Percentiles rank a stretch among this genome's conserved stretches.
phyloP scores from a whole-genome alignment of 1,140 invertebrate genomes.

The Lucilia sericata region DNA sequence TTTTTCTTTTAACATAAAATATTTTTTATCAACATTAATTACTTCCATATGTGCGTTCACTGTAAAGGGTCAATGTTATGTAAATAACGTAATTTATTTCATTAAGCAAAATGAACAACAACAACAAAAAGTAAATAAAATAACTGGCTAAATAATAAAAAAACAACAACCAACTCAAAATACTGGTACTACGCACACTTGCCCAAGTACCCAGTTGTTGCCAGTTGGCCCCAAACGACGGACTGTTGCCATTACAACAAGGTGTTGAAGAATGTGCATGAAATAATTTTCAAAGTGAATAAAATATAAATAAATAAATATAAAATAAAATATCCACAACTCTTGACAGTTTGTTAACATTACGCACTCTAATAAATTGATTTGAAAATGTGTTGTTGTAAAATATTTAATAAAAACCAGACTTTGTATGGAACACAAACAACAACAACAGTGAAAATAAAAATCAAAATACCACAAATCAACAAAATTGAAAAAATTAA shows the following conservation, averaged over 20 bases:
- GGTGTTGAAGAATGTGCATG: slow-evolving; percentile 25
- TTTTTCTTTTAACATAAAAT: not conserved
- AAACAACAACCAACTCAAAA: not conserved
- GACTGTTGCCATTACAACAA: not conserved
- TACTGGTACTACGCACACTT: not conserved
- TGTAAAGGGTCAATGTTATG: slow-evolving; percentile 37
- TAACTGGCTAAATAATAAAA: not conserved
- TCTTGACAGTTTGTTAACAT: slow-evolving; percentile 30
- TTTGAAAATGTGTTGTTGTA: not conserved
- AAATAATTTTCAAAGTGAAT: not conserved
- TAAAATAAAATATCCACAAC: not conserved
- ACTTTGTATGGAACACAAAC: not conserved
- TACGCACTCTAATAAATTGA: slow-evolving; percentile 32
- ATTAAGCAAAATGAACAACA: not conserved
- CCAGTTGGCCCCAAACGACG: not conserved
- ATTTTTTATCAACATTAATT: not conserved
- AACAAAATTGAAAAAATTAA: not conserved
- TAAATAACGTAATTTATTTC: slow-evolving; percentile 19
- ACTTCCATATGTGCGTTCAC: not conserved
- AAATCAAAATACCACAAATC: not conserved
- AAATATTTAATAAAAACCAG: not conserved
- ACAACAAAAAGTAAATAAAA: not conserved
- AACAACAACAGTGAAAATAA: not conserved
- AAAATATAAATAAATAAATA: too few species aligned
- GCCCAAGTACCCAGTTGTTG: not conserved